Evolutionary conservation across 2,113 vertebrate species (phyloP).

Genomic region (Tamias sibiricus): DNA sequence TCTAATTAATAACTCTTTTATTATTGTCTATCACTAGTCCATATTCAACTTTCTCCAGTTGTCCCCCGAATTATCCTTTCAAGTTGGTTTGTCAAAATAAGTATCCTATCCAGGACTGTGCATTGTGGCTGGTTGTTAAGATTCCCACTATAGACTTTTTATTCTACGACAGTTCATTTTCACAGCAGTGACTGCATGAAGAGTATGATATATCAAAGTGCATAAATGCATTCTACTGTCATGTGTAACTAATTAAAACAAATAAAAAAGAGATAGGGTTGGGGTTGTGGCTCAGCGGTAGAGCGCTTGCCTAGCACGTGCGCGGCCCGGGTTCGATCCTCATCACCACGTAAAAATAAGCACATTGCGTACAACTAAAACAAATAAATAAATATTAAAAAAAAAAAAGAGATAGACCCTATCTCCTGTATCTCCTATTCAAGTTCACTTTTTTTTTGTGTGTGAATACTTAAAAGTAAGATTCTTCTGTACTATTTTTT

Average conservation of each 20-base stretch:
- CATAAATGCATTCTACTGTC: too few species aligned
- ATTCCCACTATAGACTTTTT: background rate
- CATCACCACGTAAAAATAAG: too few species aligned
- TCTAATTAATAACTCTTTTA: background rate
- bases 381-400: too few species aligned
- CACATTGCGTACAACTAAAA: too few species aligned
- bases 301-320: too few species aligned
- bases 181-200: background rate
- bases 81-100: background rate
- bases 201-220: too few species aligned
- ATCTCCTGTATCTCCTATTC: background rate
- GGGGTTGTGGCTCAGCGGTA: too few species aligned
- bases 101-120: background rate
- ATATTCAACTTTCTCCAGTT: background rate
- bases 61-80: background rate
- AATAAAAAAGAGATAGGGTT: too few species aligned
- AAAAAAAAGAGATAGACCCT: background rate
- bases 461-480: too few species aligned
- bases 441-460: background rate
- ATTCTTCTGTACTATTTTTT: too few species aligned
- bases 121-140: background rate
- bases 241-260: too few species aligned
- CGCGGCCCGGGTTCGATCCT: too few species aligned
- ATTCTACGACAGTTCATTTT: background rate
- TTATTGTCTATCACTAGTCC: background rate